Evolutionary conservation across 2,888 invertebrate genomes (phyloP).

Genomic region (Loripinus fragilis): DNA sequence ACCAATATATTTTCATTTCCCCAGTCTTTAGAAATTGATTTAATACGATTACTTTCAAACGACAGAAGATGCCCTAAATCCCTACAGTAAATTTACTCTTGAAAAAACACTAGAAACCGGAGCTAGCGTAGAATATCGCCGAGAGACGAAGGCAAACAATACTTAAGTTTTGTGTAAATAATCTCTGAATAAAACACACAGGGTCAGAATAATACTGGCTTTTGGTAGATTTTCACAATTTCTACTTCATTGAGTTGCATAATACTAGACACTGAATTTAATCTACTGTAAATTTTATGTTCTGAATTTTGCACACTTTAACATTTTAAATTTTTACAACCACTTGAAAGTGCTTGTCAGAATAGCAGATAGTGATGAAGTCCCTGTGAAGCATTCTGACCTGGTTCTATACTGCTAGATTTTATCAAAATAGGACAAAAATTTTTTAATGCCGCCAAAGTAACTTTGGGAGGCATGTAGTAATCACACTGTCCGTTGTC

Average conservation of each 20-base stretch:
- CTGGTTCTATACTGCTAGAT: no score
- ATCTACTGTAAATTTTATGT: no score
- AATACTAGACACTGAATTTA: no score
- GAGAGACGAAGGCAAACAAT: not conserved
- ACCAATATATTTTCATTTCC: not conserved
- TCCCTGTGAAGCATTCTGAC: no score
- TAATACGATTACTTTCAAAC: not conserved
- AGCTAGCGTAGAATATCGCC: not conserved
- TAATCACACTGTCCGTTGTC: no score
- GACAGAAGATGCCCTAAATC: not conserved
- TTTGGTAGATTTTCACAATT: not conserved
- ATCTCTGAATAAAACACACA: not conserved
- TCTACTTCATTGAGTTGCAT: not conserved
- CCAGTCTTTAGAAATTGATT: not conserved
- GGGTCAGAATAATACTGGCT: not conserved
- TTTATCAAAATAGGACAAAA: no score
- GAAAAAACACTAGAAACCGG: conserved; percentile 5
- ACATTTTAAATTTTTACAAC: no score
- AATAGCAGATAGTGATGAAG: no score
- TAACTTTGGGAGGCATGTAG: no score
- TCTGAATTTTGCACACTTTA: no score
- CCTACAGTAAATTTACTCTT: conserved; percentile 13
- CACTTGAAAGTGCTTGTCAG: no score
- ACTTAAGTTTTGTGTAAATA: conserved; percentile 9
- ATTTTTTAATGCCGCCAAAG: no score